Base-by-base conservation (phyloP, 2,797 vertebrate genomes). In the Amblyraja radiata region DNA sequence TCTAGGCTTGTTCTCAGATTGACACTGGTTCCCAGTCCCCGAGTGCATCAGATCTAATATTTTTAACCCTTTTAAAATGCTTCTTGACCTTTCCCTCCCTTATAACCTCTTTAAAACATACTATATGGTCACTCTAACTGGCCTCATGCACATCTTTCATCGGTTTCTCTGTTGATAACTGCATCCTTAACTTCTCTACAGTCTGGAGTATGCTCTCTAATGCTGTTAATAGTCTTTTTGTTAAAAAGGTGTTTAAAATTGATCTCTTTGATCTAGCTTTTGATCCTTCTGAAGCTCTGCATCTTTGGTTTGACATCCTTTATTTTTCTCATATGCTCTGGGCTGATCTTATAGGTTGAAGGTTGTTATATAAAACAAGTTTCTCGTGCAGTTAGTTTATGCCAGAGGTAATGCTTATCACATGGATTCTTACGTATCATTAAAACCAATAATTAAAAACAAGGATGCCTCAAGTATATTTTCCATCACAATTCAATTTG, bases 401-500 rank as follows among this genome's bases (percentile, higher is more conserved):
- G 84, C n/a, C 1, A 36, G n/a, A 1, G 0, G 16, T 68, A 88
- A 88, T 88, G n/a, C 32, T 88, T 65, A 68, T 16, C 61, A 36
- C 58, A 65, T 18, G 21, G 32, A 63, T 68, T 32, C 63, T 36
- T 65, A 88, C 65, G 6, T 68, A 36, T 36, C n/a, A 23, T 88
- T 88, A 68, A 68, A 88, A 68, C 7, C 1, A 65, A 68, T 88
- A 88, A 88, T 68, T 68, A 88, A 88, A 68, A 63, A n/a, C 61
- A n/a, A n/a, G 61, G 58, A 65, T 86, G 58, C 61, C n/a, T 68
- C 32, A 18, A 88, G 61, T 68, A 63, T 86, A 79, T 39, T 39
- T 88, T 88, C 84, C 58, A 88, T 68, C 14, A 32, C 21, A 88
- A 88, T 88, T 68, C 84, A 88, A 88, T 88, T 88, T 88, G 61